Evolutionary conservation across 2,113 vertebrate species (phyloP).

Genomic region (mouse (Mus musculus)): DNA sequence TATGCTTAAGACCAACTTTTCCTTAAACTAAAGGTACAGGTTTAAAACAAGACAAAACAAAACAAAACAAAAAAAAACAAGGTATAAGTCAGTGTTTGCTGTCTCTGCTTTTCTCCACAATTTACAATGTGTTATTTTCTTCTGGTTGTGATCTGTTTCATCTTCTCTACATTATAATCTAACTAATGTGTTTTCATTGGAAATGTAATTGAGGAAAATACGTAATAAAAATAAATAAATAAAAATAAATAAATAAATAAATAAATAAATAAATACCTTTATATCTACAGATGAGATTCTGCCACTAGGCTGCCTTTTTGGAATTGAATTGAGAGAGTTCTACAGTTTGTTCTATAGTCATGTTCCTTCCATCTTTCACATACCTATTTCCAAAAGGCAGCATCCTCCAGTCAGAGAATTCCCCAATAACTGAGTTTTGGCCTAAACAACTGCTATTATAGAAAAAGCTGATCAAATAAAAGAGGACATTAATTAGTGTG

Average conservation of each 20-base stretch:
- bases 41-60: no score
- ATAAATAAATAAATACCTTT: no score
- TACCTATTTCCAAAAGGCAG: slow-evolving; percentile 27
- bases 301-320: neutral
- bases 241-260: no score
- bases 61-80: neutral
- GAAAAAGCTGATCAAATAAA: neutral
- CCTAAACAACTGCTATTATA: neutral
- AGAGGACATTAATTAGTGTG: neutral
- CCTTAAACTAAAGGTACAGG: neutral
- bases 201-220: no score
- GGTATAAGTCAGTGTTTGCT: neutral
- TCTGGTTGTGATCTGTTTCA: neutral
- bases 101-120: neutral
- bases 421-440: neutral
- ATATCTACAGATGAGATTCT: neutral
- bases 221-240: no score
- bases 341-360: neutral
- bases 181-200: neutral
- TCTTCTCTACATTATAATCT: neutral
- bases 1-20: neutral
- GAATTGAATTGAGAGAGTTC: neutral
- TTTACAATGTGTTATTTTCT: neutral
- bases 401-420: slow-evolving; percentile 3
- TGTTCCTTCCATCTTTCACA: neutral